phyloP scores from a whole-genome alignment of 2,113 vertebrate species.

The Anhinga rufa region DNA sequence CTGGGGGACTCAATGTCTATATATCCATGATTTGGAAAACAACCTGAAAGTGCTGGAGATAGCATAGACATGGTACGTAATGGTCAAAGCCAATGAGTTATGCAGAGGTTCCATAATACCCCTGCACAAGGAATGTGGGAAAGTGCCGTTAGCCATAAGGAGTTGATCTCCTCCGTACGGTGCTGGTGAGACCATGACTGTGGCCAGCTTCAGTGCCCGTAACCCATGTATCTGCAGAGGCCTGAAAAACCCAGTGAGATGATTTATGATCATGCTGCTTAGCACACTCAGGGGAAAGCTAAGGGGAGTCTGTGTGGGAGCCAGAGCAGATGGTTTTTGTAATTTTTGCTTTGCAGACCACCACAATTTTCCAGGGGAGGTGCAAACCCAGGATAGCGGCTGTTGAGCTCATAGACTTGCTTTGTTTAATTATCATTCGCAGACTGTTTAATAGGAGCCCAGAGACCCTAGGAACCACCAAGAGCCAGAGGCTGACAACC shows the following conservation, averaged over 20 bases:
- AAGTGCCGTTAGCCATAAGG: neutral
- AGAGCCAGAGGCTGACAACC: neutral
- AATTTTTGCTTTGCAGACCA: neutral
- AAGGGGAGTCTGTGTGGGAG: neutral
- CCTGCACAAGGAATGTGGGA: neutral
- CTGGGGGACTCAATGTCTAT: neutral
- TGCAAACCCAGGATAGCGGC: neutral
- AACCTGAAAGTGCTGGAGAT: neutral
- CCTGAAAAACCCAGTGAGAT: neutral
- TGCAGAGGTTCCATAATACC: neutral
- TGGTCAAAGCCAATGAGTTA: neutral
- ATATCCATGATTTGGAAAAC: neutral
- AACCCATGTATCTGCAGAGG: neutral
- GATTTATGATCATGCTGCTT: accelerated
- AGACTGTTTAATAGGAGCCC: neutral
- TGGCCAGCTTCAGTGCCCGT: neutral
- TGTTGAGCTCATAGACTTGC: neutral
- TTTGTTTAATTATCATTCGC: neutral
- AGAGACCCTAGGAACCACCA: neutral
- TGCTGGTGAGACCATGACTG: neutral
- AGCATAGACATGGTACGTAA: neutral
- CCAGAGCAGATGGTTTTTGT: neutral
- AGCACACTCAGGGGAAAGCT: neutral
- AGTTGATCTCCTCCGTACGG: accelerated
- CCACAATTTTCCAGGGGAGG: neutral